Conservation (phyloP, 2,888 invertebrate species). For the Plutella xylostella region DNA sequence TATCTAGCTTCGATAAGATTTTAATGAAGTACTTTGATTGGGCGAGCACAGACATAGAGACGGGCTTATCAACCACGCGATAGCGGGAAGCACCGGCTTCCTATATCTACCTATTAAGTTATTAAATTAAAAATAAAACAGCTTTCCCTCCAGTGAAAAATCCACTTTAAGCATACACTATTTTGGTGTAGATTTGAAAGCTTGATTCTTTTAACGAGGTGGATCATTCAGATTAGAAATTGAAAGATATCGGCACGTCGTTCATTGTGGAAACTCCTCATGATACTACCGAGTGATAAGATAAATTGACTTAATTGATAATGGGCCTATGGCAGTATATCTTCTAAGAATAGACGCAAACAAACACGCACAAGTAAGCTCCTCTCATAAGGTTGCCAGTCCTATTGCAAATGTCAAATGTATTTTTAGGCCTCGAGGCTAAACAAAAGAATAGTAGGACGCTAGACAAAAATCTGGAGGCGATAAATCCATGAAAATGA, state of each 20-base stretch:
- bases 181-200: too few species aligned
- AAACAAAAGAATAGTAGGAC: too few species aligned
- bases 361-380: too few species aligned
- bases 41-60: constrained; percentile 55
- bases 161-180: too few species aligned
- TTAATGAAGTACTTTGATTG: constrained; percentile 71
- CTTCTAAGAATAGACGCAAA: too few species aligned
- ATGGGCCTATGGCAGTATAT: constrained; percentile 42
- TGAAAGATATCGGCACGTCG: constrained; percentile 66
- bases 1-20: constrained; percentile 68
- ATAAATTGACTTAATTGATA: constrained; percentile 64
- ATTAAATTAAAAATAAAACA: constrained; percentile 63
- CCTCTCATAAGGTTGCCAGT: too few species aligned
- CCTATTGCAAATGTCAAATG: too few species aligned
- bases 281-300: constrained; percentile 63
- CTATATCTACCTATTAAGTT: constrained; percentile 65
- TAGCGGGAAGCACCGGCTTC: constrained; percentile 47
- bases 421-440: too few species aligned
- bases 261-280: constrained; percentile 66
- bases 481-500: too few species aligned
- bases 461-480: too few species aligned
- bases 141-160: constrained; percentile 18
- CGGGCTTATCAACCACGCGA: constrained; percentile 51
- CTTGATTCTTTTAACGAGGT: constrained; percentile 67
- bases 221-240: constrained; percentile 67